Conservation (phyloP, 1,140 invertebrate species). For the Dolichoris vasculosae region DNA sequence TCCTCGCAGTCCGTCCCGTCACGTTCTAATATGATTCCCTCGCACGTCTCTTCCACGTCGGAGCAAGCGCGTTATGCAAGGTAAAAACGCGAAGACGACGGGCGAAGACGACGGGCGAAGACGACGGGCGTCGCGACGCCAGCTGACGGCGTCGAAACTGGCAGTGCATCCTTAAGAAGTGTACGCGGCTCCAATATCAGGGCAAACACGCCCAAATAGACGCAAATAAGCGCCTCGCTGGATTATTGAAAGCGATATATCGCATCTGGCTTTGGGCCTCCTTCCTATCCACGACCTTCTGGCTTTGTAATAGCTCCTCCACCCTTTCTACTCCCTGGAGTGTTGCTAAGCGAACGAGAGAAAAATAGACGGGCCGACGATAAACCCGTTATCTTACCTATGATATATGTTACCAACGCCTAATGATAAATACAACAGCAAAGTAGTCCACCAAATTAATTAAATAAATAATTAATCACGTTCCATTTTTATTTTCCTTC, state of each 20-base stretch:
- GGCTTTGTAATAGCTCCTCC: slow-evolving; percentile 10
- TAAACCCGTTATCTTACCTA: not conserved
- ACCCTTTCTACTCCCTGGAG: not conserved
- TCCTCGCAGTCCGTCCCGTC: not conserved
- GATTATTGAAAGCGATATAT: slow-evolving; percentile 49
- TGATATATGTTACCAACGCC: not conserved
- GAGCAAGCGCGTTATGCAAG: not conserved
- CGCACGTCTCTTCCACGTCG: not conserved
- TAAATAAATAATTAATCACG: not conserved
- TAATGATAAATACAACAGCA: not conserved
- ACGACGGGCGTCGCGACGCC: slow-evolving; percentile 13
- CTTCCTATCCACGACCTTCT: slow-evolving; percentile 9
- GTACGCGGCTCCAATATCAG: not conserved
- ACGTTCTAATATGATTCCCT: slow-evolving; percentile 32
- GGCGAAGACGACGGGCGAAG: not conserved
- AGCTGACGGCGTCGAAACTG: not conserved
- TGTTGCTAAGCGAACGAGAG: not conserved
- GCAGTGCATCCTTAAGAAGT: not conserved
- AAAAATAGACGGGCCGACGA: not conserved
- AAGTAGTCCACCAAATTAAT: not conserved
- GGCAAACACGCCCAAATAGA: not conserved
- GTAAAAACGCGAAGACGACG: slow-evolving; percentile 5
- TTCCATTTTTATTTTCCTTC: too few relatives aligned
- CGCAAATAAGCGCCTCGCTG: not conserved
- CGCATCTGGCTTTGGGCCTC: not conserved